Base-by-base conservation (phyloP, 2,113 vertebrate species). In the Podarcis cretensis region DNA sequence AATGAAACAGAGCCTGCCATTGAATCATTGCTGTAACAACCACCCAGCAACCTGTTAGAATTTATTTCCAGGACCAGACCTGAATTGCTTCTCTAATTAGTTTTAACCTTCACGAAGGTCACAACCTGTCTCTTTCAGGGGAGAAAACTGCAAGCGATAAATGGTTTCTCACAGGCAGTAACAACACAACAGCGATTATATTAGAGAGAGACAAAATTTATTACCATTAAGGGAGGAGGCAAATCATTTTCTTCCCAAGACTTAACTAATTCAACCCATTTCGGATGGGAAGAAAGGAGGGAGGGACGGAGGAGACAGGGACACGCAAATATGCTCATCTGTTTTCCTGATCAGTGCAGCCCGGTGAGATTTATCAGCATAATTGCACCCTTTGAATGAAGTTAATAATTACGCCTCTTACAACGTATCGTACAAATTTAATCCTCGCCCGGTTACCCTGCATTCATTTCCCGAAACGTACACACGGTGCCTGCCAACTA, bases 1-100 rank as follows among this genome's bases (percentile, higher is more conserved):
- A 40, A 65, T 23, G 6, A 40, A 35, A 40, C 73, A 63, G 35
- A 63, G 54, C 23, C 14, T 10, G 9, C 21, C 23, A 18, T 40
- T 88, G 90, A 76, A 0, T 2, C 40, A 6, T 14, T 1, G 0
- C 83, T 59, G 74, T 80, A 69, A 89, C 69, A 88, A 30, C 73
- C 30, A 91, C 35, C 37, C 5, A 7, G 43, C 80, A 81, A 91
- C 54, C 77, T 92, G 71, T 81, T 54, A 71, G 1, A 85, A 84
- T 92, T 90, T 91, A 92, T 91, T 94, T 92, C 92, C 0, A 0
- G 14, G 85, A 83, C 89, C 86, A 87, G 88, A 88, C 85, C 84
- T 92, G 92, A 94, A 87, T 91, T 95, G 94, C 84, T 91, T 88
- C 81, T 91, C 78, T 94, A 92, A 95, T 96, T 94, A 94, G 80